Percentiles rank a stretch among this genome's conserved stretches.
phyloP scores from a whole-genome alignment of 2,113 vertebrate genomes.

The Megaptera novaeangliae region DNA sequence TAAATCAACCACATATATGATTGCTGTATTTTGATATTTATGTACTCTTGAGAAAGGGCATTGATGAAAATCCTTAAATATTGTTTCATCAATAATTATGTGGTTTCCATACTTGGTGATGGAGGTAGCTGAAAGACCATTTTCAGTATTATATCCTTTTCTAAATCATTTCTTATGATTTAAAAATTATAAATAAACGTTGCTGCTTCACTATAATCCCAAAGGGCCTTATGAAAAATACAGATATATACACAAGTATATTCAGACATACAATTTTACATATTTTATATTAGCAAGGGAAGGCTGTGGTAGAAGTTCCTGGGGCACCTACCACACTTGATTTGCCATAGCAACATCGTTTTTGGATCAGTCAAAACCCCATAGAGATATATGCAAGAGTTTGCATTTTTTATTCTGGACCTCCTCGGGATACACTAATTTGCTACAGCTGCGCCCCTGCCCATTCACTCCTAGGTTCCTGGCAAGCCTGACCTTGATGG shows the following conservation, averaged over 20 bases:
- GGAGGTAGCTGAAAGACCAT: background rate
- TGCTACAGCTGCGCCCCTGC: conserved; percentile 70
- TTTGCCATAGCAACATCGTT: conserved; percentile 5
- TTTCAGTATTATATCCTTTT: background rate
- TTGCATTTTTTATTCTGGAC: conserved; percentile 67
- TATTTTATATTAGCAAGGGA: background rate
- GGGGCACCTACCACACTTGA: background rate
- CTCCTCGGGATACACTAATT: conserved; percentile 73
- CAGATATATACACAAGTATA: background rate
- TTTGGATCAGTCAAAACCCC: conserved; percentile 58
- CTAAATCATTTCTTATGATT: background rate
- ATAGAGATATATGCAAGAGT: conserved; percentile 51
- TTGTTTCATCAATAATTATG: background rate
- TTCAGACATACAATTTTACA: background rate
- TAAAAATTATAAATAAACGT: background rate
- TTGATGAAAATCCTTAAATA: conserved; percentile 29
- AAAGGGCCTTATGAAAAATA: background rate
- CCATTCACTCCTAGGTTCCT: conserved; percentile 62
- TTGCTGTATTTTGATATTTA: background rate
- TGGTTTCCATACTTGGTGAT: background rate
- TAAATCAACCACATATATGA: background rate
- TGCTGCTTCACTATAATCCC: background rate
- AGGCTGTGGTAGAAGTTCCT: background rate
- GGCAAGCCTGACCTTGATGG: conserved; percentile 68
- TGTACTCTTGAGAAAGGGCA: background rate